Conservation (phyloP, 2,797 vertebrate genomes). For the Salmo trutta region DNA sequence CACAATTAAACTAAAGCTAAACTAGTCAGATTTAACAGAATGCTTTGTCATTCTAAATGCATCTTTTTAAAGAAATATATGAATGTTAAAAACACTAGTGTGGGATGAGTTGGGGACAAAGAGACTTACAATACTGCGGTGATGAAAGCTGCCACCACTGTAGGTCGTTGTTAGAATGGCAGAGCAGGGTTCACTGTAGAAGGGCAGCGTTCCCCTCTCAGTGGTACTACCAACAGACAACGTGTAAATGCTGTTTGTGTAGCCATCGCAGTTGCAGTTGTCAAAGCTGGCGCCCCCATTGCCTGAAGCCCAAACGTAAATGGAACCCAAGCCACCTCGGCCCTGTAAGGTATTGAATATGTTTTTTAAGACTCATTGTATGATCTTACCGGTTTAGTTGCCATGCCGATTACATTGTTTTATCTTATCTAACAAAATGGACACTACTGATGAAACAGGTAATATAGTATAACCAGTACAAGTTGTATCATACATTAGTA, state of each 20-base stretch:
- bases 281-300: constrained; percentile 70
- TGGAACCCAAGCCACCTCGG: constrained; percentile 72
- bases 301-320: constrained; percentile 79
- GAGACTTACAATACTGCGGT: constrained; percentile 70
- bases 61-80: neutral
- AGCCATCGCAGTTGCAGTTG: constrained; percentile 78
- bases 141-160: constrained; percentile 64
- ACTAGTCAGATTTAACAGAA: neutral
- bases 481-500: constrained; percentile 51
- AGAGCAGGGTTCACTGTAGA: constrained; percentile 73
- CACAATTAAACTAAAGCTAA: neutral
- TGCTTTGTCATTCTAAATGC: neutral
- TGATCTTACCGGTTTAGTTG: neutral
- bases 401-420: neutral
- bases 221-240: constrained; percentile 75
- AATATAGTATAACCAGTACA: neutral
- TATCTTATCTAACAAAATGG: neutral
- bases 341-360: constrained; percentile 58
- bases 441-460: neutral
- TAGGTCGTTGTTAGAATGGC: constrained; percentile 79
- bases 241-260: constrained; percentile 73
- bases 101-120: neutral
- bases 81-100: neutral
- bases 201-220: constrained; percentile 57
- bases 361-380: neutral